Base-by-base conservation (phyloP, 2,888 invertebrate species). In the Drosophila neonasuta region DNA sequence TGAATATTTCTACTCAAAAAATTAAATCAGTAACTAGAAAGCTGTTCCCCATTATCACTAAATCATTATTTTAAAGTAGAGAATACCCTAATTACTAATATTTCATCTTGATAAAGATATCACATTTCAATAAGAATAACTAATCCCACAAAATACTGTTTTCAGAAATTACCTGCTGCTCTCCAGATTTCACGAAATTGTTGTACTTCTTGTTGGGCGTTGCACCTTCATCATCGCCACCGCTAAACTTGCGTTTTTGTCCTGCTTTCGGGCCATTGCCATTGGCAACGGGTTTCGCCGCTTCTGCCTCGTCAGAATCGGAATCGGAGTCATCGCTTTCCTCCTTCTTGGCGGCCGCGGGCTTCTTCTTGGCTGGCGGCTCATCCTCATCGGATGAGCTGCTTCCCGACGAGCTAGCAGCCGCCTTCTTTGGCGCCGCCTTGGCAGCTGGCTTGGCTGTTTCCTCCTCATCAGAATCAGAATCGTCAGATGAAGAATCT, bases 151-250 rank as follows among this genome's bases (percentile, higher is more conserved):
- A 6, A 24, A 24, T 24, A 24, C 24, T 6, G 24, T 24, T 24
- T 24, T 24, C 5, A 24, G 24, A 24, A 24, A 24, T 81, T 56
- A 89, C 89, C 84, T 88, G 78, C 9, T 75, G 67, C 85, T 91
- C 90, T 62, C 91, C 92, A 9, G 93, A 93, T 91, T 95, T 95
- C 0, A 95, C 94, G 88, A 96, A 96, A 86, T 96, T 96, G 70
- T 82, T 92, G 88, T 95, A 95, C 54, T 91, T 91, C 71, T 94
- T 94, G 50, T 71, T 79, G 10, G 83, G 86, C 0, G 86, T 86
- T 15, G 58, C 72, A 11, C 78, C 93, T 0, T 82, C 72, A 0
- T 44, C 63, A 24, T 82, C 85, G 9, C 77, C 79, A 5, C 88
- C 89, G 51, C 88, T 90, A 11, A 91, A 89, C 79, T 92, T 92